phyloP scores from a whole-genome alignment of 1,140 invertebrate genomes.

The Vanessa tameamea region DNA sequence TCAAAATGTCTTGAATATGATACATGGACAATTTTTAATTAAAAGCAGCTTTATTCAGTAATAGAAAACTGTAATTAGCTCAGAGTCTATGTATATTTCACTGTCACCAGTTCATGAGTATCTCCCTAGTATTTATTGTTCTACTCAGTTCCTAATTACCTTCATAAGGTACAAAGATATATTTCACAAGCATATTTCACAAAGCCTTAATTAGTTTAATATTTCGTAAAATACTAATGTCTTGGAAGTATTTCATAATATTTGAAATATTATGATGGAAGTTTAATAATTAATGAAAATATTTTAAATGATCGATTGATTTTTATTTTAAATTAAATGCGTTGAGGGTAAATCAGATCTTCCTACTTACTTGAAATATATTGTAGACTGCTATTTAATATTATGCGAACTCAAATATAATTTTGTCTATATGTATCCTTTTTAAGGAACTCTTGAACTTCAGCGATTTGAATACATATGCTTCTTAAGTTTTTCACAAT shows the following conservation, averaged over 20 bases:
- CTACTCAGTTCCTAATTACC: slow-evolving; percentile 33
- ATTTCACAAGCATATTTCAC: slow-evolving; percentile 19
- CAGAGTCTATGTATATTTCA: slow-evolving; percentile 17
- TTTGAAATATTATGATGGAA: neutral
- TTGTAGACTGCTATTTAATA: too few species aligned
- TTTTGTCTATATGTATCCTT: too few species aligned
- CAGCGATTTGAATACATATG: neutral
- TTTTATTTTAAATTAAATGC: neutral
- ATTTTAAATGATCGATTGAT: neutral
- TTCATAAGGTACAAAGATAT: slow-evolving; percentile 27
- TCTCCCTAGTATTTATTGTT: slow-evolving; percentile 30
- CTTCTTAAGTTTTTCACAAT: slow-evolving; percentile 5
- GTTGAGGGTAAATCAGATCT: too few species aligned
- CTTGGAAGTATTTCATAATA: neutral
- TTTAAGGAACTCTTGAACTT: too few species aligned
- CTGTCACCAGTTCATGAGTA: slow-evolving; percentile 22
- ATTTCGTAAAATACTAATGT: slow-evolving; percentile 4
- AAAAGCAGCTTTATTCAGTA: neutral
- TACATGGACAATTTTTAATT: slow-evolving; percentile 3
- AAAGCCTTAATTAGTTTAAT: slow-evolving; percentile 11
- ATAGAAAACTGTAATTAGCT: slow-evolving; percentile 16
- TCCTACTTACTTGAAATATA: too few species aligned
- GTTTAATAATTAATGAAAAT: too few species aligned
- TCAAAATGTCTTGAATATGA: neutral
- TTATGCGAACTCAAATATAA: too few species aligned